Base-by-base conservation (phyloP, 1,140 invertebrate genomes). In the Heterodera schachtii region DNA sequence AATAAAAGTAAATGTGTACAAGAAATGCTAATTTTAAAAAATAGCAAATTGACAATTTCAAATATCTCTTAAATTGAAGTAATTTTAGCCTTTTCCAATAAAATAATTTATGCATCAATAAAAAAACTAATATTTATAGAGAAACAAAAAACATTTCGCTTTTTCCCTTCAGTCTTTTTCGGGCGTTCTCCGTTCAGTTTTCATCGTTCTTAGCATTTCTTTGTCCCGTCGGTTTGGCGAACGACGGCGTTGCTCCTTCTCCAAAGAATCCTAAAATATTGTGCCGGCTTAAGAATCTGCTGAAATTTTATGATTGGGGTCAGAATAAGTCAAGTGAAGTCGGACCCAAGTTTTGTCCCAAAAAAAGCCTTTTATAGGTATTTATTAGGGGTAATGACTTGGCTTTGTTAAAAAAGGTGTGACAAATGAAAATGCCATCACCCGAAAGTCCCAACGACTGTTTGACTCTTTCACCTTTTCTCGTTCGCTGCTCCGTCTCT, bases 401-500 rank as follows among this genome's bases (percentile, higher is more conserved):
- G 31, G n/a, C n/a, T 31, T 31, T 31, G 0, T 31, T 31, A 31
- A 31, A 31, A 31, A 31, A 31, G 1, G 31, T 31, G 31, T 31
- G 31, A n/a, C n/a, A n/a, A n/a, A n/a, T n/a, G n/a, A n/a, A n/a
- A 31, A 31, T 31, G 31, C 31, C 31, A 16, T 3, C 19, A 69
- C 9, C 3, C 52, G 41, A 78, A 78, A 16, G 13, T 60, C 43
- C 66, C 44, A 31, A 31, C 31, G 31, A 31, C 31, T 31, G 31
- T 1, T 31, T 31, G 31, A 41, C 57, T 19, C 60, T 19, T 19
- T 52, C 44, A 69, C 77, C 64, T 69, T 78, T 66, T 78, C 77
- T 41, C 77, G 77, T 43, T 78, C 77, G 13, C 49, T 69, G 47
- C 77, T 78, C 44, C 77, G 19, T 78, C 77, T 78, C 70, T 78